phyloP scores from a whole-genome alignment of 2,113 vertebrate genomes.

The Aplodontia rufa region DNA sequence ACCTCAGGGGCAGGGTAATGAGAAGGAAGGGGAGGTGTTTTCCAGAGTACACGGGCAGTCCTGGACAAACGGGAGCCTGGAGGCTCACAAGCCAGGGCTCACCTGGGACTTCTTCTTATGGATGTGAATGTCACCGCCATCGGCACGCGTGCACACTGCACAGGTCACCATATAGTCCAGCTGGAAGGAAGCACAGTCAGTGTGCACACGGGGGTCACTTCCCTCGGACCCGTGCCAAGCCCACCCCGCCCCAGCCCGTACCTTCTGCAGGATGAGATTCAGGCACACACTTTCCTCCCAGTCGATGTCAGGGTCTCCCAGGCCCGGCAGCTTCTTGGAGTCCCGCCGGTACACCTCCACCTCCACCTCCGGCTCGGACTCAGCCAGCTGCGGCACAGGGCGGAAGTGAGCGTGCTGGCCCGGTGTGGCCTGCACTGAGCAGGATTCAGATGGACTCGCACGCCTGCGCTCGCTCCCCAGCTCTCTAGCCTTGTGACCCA shows the following conservation, averaged over 20 bases:
- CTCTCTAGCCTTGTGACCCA: not conserved
- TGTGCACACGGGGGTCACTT: rapidly evolving
- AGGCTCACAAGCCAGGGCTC: not conserved
- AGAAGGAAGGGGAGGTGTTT: not conserved
- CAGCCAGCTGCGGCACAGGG: not conserved
- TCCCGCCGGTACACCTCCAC: constrained; percentile 98
- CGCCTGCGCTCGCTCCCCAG: rapidly evolving
- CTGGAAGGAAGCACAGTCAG: constrained; percentile 77
- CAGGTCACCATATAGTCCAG: constrained; percentile 98
- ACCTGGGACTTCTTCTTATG: constrained; percentile 99
- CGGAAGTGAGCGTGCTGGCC: not conserved
- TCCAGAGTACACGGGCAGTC: rapidly evolving
- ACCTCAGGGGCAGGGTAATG: rapidly evolving
- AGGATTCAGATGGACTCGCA: rapidly evolving
- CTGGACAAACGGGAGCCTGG: not conserved
- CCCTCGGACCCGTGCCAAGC: rapidly evolving
- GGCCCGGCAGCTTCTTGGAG: constrained; percentile 97
- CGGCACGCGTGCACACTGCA: constrained; percentile 96
- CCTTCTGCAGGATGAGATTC: constrained; percentile 98
- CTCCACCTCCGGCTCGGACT: constrained; percentile 88
- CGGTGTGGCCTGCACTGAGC: rapidly evolving
- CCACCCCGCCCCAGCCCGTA: constrained; percentile 38
- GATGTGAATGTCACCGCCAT: constrained; percentile 97
- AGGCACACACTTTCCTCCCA: constrained; percentile 99
- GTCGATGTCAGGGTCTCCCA: constrained; percentile 98